Evolutionary conservation across 2,797 vertebrate species (phyloP).

Genomic region (Gambusia yucatana): DNA sequence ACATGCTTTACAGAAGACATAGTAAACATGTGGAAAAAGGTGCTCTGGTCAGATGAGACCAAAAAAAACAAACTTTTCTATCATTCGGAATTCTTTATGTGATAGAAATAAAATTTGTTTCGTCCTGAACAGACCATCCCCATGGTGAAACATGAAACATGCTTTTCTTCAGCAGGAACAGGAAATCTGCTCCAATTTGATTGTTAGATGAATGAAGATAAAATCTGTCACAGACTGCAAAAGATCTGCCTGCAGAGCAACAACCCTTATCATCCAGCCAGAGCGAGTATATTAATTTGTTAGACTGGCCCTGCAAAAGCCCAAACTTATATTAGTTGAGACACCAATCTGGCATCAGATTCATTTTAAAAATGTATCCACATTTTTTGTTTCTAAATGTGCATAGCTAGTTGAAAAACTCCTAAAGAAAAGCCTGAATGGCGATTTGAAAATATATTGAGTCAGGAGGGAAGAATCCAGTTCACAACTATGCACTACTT

Average conservation of each 20-base stretch:
- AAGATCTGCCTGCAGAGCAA: neutral
- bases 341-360: neutral
- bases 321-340: neutral
- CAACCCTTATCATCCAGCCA: neutral
- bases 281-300: neutral
- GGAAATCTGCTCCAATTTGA: neutral
- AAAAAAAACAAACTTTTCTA: neutral
- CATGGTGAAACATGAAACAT: neutral
- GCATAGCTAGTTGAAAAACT: neutral
- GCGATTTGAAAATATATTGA: neutral
- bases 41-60: neutral
- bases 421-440: neutral
- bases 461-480: neutral
- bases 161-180: neutral
- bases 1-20: neutral
- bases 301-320: neutral
- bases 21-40: neutral
- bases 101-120: neutral
- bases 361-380: neutral
- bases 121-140: neutral
- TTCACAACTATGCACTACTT: neutral
- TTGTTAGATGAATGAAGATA: neutral
- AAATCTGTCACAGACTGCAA: neutral
- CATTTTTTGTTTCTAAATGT: neutral
- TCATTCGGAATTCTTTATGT: neutral